Conservation (phyloP, 2,888 invertebrate genomes). For the Junonia oenone region DNA sequence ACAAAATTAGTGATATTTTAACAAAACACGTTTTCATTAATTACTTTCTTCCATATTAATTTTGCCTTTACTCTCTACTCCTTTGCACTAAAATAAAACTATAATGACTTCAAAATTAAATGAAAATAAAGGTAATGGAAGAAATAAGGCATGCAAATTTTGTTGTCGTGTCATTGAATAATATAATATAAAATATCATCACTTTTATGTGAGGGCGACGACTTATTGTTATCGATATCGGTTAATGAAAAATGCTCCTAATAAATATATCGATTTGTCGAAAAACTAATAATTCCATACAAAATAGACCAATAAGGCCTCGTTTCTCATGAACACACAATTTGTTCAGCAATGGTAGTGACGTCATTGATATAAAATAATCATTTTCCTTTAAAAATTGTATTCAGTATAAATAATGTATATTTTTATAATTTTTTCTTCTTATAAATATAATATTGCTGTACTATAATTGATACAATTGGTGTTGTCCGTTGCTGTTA, state of each 20-base stretch:
- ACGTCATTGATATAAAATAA: constrained; percentile 18
- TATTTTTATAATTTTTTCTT: neutral
- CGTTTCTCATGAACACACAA: constrained; percentile 20
- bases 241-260: constrained; percentile 5
- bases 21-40: neutral
- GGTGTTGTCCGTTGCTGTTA: constrained; percentile 17
- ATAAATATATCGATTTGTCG: constrained; percentile 9
- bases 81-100: too few species aligned
- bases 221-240: neutral
- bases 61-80: too few species aligned
- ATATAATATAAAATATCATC: too few species aligned
- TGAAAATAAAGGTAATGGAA: too few species aligned
- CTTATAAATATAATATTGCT: constrained; percentile 3
- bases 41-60: neutral
- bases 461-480: neutral
- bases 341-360: constrained; percentile 22
- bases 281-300: constrained; percentile 2
- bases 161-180: neutral
- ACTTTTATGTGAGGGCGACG: too few species aligned
- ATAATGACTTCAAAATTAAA: too few species aligned
- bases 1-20: neutral
- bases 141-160: too few species aligned
- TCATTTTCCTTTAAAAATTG: neutral
- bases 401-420: neutral
- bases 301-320: constrained; percentile 22